Evolutionary conservation across 2,797 vertebrate species (phyloP).

Genomic region (Glyptemys insculpta): DNA sequence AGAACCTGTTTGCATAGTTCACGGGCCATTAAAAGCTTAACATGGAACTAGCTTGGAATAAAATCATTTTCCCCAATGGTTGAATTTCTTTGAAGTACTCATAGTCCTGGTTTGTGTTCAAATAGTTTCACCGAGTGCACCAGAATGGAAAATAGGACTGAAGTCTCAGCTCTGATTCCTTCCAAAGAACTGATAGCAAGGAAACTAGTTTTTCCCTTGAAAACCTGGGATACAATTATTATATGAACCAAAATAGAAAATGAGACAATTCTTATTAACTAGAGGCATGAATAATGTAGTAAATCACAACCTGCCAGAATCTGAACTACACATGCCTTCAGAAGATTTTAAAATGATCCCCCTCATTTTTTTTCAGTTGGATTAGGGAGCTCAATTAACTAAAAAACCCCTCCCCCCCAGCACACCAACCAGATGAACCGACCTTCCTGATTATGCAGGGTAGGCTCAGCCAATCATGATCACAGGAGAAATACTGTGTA

Average conservation of each 20-base stretch:
- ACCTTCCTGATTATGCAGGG: neutral
- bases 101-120: neutral
- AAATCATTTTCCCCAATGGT: neutral
- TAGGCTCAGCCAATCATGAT: neutral
- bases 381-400: slow-evolving; percentile 20
- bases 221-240: neutral
- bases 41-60: neutral
- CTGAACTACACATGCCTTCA: neutral
- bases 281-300: neutral
- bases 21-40: neutral
- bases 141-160: neutral
- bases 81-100: neutral
- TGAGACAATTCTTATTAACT: neutral
- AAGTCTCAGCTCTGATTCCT: slow-evolving; percentile 2
- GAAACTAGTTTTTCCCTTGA: neutral
- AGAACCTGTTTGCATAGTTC: neutral
- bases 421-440: neutral
- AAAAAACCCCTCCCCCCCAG: neutral
- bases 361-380: neutral
- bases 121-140: neutral
- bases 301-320: neutral
- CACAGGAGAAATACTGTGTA: neutral
- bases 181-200: neutral
- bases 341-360: neutral
- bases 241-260: slow-evolving; percentile 34